Conservation (phyloP, 1,140 invertebrate genomes). For the Ceratitis capitata region DNA sequence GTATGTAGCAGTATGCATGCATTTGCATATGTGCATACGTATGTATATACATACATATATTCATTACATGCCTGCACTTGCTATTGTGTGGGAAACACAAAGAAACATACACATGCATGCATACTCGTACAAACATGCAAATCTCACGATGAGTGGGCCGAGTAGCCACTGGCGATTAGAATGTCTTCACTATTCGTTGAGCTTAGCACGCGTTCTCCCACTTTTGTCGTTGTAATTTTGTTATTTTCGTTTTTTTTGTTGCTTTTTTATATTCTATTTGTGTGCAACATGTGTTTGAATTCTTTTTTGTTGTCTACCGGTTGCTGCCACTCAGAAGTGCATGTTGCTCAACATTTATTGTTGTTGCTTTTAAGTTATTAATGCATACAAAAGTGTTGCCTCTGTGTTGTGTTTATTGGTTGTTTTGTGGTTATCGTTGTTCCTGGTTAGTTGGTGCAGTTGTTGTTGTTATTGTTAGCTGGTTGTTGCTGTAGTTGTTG, state of each 20-base stretch:
- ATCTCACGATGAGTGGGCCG: neutral
- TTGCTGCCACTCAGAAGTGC: neutral
- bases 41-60: neutral
- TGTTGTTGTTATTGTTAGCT: neutral
- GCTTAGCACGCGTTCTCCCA: neutral
- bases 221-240: neutral
- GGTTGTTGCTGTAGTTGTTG: neutral
- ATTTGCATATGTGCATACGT: neutral
- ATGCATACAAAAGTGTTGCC: neutral
- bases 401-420: neutral
- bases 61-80: no score
- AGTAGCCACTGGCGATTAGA: constrained; percentile 14
- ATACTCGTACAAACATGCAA: neutral
- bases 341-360: neutral
- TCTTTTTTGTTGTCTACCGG: neutral
- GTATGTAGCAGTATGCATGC: neutral
- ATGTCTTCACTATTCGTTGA: neutral
- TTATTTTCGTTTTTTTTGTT: neutral
- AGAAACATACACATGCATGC: neutral
- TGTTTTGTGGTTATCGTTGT: neutral
- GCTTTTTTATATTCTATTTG: no score
- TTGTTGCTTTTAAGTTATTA: constrained; percentile 15
- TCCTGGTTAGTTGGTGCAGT: no score
- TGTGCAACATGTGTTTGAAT: neutral
- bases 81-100: no score